Conservation (phyloP, 23 tunicate genomes). For the Corella eumyota region DNA sequence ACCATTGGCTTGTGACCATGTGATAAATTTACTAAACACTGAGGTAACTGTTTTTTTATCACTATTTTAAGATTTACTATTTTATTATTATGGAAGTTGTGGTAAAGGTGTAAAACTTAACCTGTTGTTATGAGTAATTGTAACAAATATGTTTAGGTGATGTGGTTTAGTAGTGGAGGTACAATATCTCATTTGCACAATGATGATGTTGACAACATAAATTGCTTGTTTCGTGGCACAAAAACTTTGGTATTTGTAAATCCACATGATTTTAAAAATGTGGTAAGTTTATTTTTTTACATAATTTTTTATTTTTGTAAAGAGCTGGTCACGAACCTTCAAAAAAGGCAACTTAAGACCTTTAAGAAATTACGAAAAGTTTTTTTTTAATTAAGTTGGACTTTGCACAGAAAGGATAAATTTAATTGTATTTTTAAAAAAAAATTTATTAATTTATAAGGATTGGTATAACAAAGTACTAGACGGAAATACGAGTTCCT, state of each 20-base stretch:
- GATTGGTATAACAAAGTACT: conserved; percentile 28
- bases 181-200: conserved; percentile 44
- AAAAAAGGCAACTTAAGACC: too few species aligned
- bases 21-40: conserved; percentile 4
- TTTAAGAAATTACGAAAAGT: too few species aligned
- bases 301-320: too few species aligned
- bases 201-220: conserved; percentile 53
- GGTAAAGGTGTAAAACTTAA: too few species aligned
- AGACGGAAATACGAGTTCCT: conserved; percentile 10
- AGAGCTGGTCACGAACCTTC: too few species aligned
- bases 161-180: conserved; percentile 63
- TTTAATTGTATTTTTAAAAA: neutral
- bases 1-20: conserved; percentile 26
- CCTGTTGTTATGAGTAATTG: neutral
- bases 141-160: conserved; percentile 14
- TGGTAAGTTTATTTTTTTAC: neutral
- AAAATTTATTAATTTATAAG: conserved; percentile 1
- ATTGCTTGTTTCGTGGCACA: conserved; percentile 41
- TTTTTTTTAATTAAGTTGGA: too few species aligned
- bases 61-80: too few species aligned
- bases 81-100: too few species aligned
- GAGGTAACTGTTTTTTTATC: conserved; percentile 14
- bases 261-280: conserved; percentile 16
- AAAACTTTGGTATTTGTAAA: conserved; percentile 32
- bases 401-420: too few species aligned